Conservation (phyloP, 2,888 invertebrate genomes). For the Pyrrhia umbra region DNA sequence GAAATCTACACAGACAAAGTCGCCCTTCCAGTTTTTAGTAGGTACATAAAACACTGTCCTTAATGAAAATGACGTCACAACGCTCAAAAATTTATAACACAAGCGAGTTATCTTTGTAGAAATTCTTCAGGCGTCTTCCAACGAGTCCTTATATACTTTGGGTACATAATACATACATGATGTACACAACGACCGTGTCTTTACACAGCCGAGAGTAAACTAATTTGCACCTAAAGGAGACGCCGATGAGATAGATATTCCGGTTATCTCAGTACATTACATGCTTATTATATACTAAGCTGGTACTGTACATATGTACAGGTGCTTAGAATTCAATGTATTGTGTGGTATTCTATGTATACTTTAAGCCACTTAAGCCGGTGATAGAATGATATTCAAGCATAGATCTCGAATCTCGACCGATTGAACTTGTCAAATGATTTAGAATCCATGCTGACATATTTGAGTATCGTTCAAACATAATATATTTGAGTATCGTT, state of each 20-base stretch:
- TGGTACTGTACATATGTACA: constrained; percentile 4
- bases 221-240: constrained; percentile 60
- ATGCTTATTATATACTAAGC: neutral
- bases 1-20: too few relatives aligned
- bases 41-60: neutral
- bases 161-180: constrained; percentile 9
- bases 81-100: neutral
- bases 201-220: constrained; percentile 46
- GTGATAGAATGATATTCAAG: too few relatives aligned
- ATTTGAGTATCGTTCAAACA: too few relatives aligned
- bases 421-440: too few relatives aligned
- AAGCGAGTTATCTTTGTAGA: constrained; percentile 4
- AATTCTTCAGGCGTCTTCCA: constrained; percentile 17
- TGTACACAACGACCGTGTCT: constrained; percentile 29
- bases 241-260: constrained; percentile 24
- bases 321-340: neutral
- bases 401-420: too few relatives aligned
- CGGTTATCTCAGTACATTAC: constrained; percentile 40
- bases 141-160: constrained; percentile 3
- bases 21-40: too few relatives aligned
- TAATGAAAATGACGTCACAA: neutral
- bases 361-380: too few relatives aligned
- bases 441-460: too few relatives aligned
- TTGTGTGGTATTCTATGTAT: neutral
- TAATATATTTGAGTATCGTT: too few relatives aligned